Evolutionary conservation across 2,113 vertebrate genomes (phyloP), one percentile per base, ranked within the genome.

Genomic region (Pyxicephalus adspersus): DNA sequence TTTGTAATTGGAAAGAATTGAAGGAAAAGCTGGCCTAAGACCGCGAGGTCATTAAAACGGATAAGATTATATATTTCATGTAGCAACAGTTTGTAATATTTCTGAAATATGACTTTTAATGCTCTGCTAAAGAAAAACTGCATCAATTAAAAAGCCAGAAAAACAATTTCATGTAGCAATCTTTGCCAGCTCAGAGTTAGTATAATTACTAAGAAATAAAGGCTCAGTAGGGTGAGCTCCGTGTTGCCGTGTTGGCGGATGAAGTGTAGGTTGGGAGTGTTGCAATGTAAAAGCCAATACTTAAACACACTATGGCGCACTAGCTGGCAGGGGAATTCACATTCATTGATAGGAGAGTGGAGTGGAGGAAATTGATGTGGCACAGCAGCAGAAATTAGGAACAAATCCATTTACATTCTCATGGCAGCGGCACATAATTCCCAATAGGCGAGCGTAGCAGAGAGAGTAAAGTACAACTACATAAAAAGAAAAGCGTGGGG

Each of bases 301-400:
- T 58, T 58, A 23, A 22, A 58, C 57, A 22, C 8, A 58, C 19
- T 22, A n/a, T 22, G 9, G 57, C 9, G 20, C 3, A 7, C 57
- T 58, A 23, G 3, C 20, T 58, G 20, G n/a, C 20, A 58, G 20
- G 2, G 11, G 57, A 23, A 23, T 58, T 58, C 22, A 58, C 8
- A 11, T 58, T 17, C 7, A 58, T 22, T n/a, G 57, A 58, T 28
- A 29, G 52, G 17, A 52, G 25, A 72, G 29, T 15, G n/a, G 22
- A 73, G 15, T 31, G 70, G 31, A 57, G 3, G 26, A 58, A 13
- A 73, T 22, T 57, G 18, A 73, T 73, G 52, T 57, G n/a, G 52
- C 70, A 7, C 52, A 73, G 52, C 51, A n/a, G 68, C n/a, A 72
- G 19, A 28, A 20, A 73, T 17, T 73, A 7, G 54, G 52, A 57